Base-by-base conservation (phyloP, 2,888 invertebrate genomes). In the Panopea generosa region DNA sequence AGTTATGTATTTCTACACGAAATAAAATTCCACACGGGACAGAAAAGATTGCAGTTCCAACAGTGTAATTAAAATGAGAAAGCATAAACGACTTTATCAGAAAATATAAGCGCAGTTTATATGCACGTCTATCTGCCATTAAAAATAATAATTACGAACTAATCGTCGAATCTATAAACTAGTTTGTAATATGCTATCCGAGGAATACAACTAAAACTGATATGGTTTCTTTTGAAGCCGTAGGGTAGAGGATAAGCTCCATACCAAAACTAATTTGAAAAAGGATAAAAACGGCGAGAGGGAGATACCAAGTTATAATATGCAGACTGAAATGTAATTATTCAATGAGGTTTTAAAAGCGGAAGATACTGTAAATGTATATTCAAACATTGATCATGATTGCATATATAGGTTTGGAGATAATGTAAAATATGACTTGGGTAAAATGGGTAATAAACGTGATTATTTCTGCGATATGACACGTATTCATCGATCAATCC, bases 81-180 rank as follows among this genome's bases (percentile, higher is more conserved):
- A 33, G 33, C 33, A 45, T 38, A 14, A 24, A 18, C 14, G 61
- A 47, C 26, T 18, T 27, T 61, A 33, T 49, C 22, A 52, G 27
- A 56, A 65, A 53, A 47, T 45, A 56, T 65, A 47, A 55, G 27
- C 55, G 45, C 55, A 56, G 55, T 65, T 65, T 65, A 65, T 65
- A 45, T 55, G 43, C 47, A 56, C 45, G 56, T 43, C 65, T 74
- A 74, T 74, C 74, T 63, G 52, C 40, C 50, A 57, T 76, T 76
- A 66, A 67, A 76, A 61, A 71, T 71, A 70, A 67, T 76, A 76
- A 76, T 76, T 71, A 76, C 66, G 70, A 67, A 75, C 47, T 45
- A 71, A 76, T 76, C 76, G 47, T 6, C n/a, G 38, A 33, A 74
- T 74, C 74, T 68, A 26, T 16, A 29, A 68, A 68, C 63, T 52